A percentile compares a stretch with the other conserved stretches of the same genome.
Evolutionary conservation across 2,888 invertebrate genomes (phyloP).

Genomic region (Napeogenes sylphis): DNA sequence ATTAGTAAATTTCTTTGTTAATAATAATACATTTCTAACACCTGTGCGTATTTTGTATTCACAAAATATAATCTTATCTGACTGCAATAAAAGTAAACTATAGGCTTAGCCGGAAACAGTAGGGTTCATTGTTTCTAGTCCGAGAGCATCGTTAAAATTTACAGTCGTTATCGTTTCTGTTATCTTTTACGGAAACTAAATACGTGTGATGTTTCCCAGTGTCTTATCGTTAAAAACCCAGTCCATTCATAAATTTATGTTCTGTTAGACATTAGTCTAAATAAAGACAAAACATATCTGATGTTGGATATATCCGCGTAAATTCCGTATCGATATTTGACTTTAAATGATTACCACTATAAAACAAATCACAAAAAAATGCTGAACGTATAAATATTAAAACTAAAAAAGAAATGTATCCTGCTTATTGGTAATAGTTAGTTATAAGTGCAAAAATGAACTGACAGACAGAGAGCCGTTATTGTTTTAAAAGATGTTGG

Average conservation of each 20-base stretch:
- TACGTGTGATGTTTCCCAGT: conserved; percentile 46
- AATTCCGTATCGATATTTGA: too few species aligned
- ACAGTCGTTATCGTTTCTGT: conserved; percentile 11
- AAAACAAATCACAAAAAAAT: background rate
- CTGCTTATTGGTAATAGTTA: too few species aligned
- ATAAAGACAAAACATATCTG: too few species aligned
- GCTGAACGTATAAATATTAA: background rate
- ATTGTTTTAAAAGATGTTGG: too few species aligned
- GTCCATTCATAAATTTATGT: background rate
- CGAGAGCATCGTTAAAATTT: background rate
- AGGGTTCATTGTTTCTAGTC: conserved; percentile 9
- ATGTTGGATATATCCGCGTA: too few species aligned
- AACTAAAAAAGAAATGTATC: background rate
- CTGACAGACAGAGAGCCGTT: too few species aligned
- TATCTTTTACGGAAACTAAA: conserved; percentile 35
- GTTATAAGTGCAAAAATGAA: too few species aligned
- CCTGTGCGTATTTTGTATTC: background rate
- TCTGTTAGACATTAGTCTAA: background rate
- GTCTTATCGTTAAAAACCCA: conserved; percentile 33
- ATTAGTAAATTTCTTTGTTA: background rate
- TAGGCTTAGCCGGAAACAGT: conserved; percentile 2
- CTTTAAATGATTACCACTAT: too few species aligned
- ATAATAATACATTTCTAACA: background rate
- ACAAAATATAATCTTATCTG: background rate
- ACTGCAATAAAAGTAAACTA: background rate